Conservation (phyloP, 2,797 vertebrate genomes). For the Smutsia gigantea region DNA sequence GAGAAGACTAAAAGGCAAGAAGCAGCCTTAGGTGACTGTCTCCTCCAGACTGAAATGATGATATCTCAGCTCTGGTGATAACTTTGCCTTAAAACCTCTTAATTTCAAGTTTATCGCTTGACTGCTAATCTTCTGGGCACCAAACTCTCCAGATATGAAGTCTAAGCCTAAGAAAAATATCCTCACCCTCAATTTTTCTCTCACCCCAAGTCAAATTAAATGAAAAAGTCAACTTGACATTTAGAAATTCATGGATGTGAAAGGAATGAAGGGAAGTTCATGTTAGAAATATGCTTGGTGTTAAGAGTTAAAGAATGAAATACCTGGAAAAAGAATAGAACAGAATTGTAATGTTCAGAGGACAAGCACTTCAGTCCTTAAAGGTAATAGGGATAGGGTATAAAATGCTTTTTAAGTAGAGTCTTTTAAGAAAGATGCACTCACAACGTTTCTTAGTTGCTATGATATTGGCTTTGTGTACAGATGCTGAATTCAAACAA, state of each 20-base stretch:
- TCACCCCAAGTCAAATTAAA: conserved; percentile 40
- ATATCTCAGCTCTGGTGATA: not conserved
- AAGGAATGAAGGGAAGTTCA: not conserved
- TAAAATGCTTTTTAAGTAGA: conserved; percentile 35
- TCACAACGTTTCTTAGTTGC: not conserved
- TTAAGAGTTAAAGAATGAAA: conserved; percentile 18
- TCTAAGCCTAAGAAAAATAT: conserved; percentile 22
- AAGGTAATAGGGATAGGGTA: not conserved
- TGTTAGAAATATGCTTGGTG: conserved; percentile 28
- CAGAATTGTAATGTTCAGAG: not conserved
- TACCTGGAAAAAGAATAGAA: not conserved
- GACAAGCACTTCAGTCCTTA: not conserved
- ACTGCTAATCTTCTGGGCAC: not conserved
- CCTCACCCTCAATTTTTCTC: not conserved
- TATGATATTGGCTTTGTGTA: conserved; percentile 34
- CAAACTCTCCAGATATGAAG: not conserved
- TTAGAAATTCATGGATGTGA: conserved; percentile 49
- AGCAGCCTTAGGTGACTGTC: conserved; percentile 42
- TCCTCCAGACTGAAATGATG: conserved; percentile 46
- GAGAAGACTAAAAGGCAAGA: not conserved
- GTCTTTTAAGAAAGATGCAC: conserved; percentile 11
- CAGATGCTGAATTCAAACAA: conserved; percentile 62
- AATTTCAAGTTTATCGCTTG: not conserved
- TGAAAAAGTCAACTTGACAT: conserved; percentile 60
- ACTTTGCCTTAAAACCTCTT: not conserved